These are phyloP conservation scores for Chloroceryle inda DNA, from an alignment of 2,797 vertebrate genomes.

Conservation along the genomic window DNA sequence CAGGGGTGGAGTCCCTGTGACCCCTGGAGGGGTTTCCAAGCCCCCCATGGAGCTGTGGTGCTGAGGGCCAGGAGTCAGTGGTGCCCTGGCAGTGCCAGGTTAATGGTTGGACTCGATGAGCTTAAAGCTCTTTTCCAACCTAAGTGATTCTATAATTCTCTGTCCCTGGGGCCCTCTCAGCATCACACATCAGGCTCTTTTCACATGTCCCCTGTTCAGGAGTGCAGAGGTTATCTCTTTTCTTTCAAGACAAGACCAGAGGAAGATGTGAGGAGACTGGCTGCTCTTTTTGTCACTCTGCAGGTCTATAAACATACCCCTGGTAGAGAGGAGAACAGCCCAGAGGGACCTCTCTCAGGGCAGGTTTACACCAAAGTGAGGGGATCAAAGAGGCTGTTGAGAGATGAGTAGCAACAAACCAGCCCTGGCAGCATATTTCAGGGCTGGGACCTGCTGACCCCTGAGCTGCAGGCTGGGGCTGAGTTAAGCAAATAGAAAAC, in stretches of 20 bases:
- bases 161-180: neutral
- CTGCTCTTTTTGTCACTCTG: neutral
- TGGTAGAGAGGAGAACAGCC: neutral
- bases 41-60: neutral
- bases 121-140: neutral
- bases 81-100: neutral
- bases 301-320: neutral
- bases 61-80: neutral
- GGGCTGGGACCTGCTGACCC: neutral
- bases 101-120: neutral
- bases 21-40: neutral
- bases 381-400: neutral
- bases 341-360: neutral
- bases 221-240: neutral
- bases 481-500: neutral
- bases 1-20: neutral
- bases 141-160: neutral
- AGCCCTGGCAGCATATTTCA: neutral
- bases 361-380: fast-evolving
- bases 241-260: neutral
- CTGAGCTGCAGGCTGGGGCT: neutral
- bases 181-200: neutral
- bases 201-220: neutral
- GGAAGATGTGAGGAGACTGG: neutral
- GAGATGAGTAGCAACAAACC: neutral